These are phyloP conservation scores for Parasteatoda tepidariorum DNA, from an alignment of 1,140 invertebrate species.

Conservation along the genomic window DNA sequence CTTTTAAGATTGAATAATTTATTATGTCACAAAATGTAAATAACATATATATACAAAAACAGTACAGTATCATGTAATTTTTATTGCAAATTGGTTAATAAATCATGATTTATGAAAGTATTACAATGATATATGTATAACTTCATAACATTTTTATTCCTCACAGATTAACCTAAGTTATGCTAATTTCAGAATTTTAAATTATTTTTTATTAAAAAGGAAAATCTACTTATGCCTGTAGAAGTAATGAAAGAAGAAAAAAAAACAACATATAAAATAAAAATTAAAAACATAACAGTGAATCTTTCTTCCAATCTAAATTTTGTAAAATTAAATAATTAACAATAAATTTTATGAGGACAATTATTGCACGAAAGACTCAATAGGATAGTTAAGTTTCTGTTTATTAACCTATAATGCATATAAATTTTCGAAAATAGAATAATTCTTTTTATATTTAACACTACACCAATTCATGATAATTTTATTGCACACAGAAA, in stretches of 20 bases:
- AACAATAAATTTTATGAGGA: neutral
- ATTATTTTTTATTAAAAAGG: no score
- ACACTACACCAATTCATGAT: constrained; percentile 39
- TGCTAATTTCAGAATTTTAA: constrained; percentile 22
- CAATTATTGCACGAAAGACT: neutral
- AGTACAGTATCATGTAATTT: constrained; percentile 30
- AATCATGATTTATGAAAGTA: constrained; percentile 17
- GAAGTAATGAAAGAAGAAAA: no score
- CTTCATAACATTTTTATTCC: constrained; percentile 51
- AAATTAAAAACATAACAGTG: neutral
- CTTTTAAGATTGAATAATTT: constrained; percentile 38
- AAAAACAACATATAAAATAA: neutral
- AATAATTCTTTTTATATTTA: constrained; percentile 20
- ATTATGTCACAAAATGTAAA: constrained; percentile 37
- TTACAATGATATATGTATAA: constrained; percentile 33
- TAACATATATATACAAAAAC: constrained; percentile 58
- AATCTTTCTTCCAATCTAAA: neutral
- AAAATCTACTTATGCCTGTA: no score
- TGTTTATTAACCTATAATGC: neutral
- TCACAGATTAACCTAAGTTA: constrained; percentile 21
- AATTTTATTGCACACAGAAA: constrained; percentile 53
- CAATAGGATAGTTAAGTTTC: neutral
- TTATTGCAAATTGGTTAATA: constrained; percentile 47
- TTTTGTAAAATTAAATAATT: neutral
- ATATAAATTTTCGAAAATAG: neutral